Evolutionary conservation across 2,113 vertebrate genomes (phyloP).

Genomic region (Callaeas wilsoni): DNA sequence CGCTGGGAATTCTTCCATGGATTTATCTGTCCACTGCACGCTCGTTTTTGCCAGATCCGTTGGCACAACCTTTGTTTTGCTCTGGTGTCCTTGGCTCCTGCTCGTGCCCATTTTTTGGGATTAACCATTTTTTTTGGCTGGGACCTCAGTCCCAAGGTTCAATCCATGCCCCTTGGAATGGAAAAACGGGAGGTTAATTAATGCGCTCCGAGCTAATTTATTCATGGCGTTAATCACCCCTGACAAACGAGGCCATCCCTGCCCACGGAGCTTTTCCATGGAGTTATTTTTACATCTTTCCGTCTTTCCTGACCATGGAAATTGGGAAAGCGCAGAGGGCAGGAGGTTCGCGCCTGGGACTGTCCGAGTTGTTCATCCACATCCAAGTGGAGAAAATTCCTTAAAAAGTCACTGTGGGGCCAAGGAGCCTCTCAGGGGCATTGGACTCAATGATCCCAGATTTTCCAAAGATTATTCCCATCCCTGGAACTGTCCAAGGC

Average conservation of each 20-base stretch:
- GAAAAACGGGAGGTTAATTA: not conserved
- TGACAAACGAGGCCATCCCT: not conserved
- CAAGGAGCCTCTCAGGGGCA: not conserved
- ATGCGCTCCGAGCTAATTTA: not conserved
- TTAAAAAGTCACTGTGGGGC: not conserved
- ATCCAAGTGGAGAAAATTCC: not conserved
- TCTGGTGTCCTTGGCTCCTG: not conserved
- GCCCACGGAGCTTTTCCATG: not conserved
- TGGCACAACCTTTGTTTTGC: not conserved
- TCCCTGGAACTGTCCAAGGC: not conserved
- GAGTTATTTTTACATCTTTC: not conserved
- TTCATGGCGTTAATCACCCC: slow-evolving; percentile 18
- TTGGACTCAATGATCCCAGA: not conserved
- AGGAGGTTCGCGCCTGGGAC: not conserved
- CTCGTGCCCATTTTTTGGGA: not conserved
- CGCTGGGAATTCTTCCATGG: not conserved
- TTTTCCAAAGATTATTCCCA: not conserved
- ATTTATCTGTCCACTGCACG: not conserved
- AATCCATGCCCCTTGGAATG: not conserved
- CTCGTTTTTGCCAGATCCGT: not conserved
- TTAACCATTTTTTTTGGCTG: not conserved
- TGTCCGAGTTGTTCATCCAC: not conserved
- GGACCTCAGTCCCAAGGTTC: not conserved
- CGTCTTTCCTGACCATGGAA: not conserved
- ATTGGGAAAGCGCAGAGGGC: not conserved